A percentile compares a stretch with the other conserved stretches of the same genome.
Conservation (phyloP, 2,888 invertebrate species). For the Seira ritae region DNA sequence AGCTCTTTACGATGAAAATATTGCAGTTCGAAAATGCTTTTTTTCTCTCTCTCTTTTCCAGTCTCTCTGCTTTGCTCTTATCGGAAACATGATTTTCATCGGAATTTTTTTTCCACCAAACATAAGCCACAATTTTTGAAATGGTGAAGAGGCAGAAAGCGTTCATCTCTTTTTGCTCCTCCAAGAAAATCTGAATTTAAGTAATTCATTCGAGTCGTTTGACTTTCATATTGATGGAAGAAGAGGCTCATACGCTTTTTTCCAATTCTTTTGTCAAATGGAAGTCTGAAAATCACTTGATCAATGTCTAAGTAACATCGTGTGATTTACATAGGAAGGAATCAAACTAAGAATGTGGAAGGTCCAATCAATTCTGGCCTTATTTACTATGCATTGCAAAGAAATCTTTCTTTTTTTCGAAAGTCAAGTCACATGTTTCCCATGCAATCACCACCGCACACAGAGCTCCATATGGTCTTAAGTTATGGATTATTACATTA, state of each 20-base stretch:
- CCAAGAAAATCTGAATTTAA: slow-evolving; percentile 14
- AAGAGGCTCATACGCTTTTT: not conserved
- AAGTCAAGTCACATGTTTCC: too few relatives aligned
- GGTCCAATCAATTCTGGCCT: not conserved
- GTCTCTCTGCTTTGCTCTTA: not conserved
- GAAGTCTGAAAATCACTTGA: slow-evolving; percentile 1
- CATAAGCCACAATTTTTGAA: not conserved
- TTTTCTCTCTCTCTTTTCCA: not conserved
- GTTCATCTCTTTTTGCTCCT: not conserved
- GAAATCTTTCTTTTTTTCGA: not conserved
- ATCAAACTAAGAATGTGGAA: not conserved
- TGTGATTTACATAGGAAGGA: not conserved
- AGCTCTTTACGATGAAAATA: slow-evolving; percentile 14
- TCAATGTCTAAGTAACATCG: not conserved
- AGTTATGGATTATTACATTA: slow-evolving; percentile 9
- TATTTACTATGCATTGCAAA: slow-evolving; percentile 10
- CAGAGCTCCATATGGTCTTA: slow-evolving; percentile 1
- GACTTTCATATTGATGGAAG: slow-evolving; percentile 1
- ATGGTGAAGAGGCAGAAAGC: not conserved
- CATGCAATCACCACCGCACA: too few relatives aligned
- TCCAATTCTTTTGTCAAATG: slow-evolving; percentile 3
- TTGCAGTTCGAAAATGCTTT: slow-evolving; percentile 11
- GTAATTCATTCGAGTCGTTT: slow-evolving; percentile 10
- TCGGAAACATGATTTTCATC: slow-evolving; percentile 10
- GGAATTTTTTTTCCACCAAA: not conserved